Base-by-base conservation (phyloP, 1,140 invertebrate genomes). In the Sitodiplosis mosellana region DNA sequence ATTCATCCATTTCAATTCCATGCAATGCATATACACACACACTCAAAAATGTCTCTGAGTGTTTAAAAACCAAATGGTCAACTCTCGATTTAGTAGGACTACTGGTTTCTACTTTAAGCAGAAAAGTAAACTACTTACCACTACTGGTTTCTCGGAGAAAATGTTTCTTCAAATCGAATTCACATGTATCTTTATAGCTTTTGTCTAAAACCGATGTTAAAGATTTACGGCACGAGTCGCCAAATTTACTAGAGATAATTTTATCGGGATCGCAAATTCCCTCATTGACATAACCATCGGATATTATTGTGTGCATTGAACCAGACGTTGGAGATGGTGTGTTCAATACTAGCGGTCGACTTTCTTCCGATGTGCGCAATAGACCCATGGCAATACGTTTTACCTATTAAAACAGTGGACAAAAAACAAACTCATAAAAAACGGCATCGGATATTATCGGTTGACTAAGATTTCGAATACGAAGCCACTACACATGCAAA, bases 261-360 rank as follows among this genome's bases (percentile, higher is more conserved):
- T 64, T 69, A 52, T 73, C 72, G 10, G 70, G 67, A 51, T 75
- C 73, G 5, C 70, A 70, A 48, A 73, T 78, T 51, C 70, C 73
- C 61, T 85, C 81, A 66, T 83, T 84, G 52, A 83, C 80, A 66
- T 83, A 84, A 22, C 81, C 81, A 33, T 80, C 79, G 51, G 78
- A 81, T 27, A 27, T n/a, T 46, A 80, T 54, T 51, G 55, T 60
- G 58, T 53, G 71, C 57, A 55, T 65, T 65, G 54, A 70, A 65
- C 49, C 70, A 63, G 61, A 71, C 68, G 50, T 70, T 57, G 52
- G 67, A 67, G 58, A 60, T 58, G 65, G 73, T 55, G 60, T 70
- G 51, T 65, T 70, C 53, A 68, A 68, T 33, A 77, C 71, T 50
- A 78, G 52, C 5, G 74, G 74, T 56, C 73, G 75, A 54, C 73